Evolutionary conservation across 2,797 vertebrate species (phyloP), one percentile per base, ranked within the genome.

Genomic region (Oophaga sylvatica): DNA sequence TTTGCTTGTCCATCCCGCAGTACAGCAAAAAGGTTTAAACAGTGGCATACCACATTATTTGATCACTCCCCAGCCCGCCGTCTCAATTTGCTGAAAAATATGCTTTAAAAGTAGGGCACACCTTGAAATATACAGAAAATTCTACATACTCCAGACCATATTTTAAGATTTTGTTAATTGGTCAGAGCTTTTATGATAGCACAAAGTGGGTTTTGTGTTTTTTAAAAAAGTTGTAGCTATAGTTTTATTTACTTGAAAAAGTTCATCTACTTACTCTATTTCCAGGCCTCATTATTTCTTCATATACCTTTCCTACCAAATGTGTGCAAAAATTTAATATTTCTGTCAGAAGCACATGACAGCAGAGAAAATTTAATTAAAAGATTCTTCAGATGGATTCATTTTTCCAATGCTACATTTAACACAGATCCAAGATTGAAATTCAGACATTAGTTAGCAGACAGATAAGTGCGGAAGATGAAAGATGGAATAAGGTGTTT

Each of bases 341-440:
- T 88, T 26, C 78, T 88, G 77, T 88, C 83, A 88, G 83, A 88
- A 85, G 65, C 76, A 88, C 26, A 80, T 85, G 83, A 80, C 77
- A 88, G 87, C 65, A 85, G 87, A 68, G 68, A 85, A 75, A 83
- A 85, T 85, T 76, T 80, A 88, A 88, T 88, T 88, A 80, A 85
- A 84, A 85, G 57, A 85, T 85, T 85, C 77, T 88, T 84, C 83
- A 88, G 75, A 88, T 88, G 77, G 68, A 88, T 85, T 85, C 19
- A 65, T 88, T 80, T 88, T n/a, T 84, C 67, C 83, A 88, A 81
- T 88, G 87, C 83, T 85, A 84, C 77, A 88, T 84, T 85, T 88
- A 88, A 85, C 83, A 85, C 82, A 84, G 77, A 85, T 88, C 77
- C 77, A 84, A 84, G 79, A 88, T 85, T 81, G 53, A 85, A 85